Evolutionary conservation across 2,113 vertebrate species (phyloP).

Genomic region (Terrapene triunguis): DNA sequence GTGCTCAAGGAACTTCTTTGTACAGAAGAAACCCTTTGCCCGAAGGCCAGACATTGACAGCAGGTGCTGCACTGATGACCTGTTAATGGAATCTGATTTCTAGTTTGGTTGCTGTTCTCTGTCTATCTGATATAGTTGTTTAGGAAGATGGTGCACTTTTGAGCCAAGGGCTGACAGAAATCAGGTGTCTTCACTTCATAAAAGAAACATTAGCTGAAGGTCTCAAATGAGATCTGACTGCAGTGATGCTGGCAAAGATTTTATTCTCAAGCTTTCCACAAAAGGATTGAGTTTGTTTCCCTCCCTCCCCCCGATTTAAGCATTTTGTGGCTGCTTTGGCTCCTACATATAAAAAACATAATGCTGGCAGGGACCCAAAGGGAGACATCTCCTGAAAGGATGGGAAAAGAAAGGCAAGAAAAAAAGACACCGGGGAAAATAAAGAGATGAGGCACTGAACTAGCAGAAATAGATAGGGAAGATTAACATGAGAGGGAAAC

Average conservation of each 20-base stretch:
- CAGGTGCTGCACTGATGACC: constrained; percentile 62
- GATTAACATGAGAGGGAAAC: constrained; percentile 38
- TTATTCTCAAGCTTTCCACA: constrained; percentile 63
- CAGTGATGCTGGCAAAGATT: constrained; percentile 67
- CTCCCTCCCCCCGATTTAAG: constrained; percentile 51
- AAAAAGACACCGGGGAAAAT: not conserved
- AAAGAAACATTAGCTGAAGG: constrained; percentile 76
- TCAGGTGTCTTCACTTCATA: constrained; percentile 79
- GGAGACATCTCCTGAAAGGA: not conserved
- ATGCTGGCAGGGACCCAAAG: not conserved
- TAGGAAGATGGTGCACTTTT: constrained; percentile 69
- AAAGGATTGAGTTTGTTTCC: constrained; percentile 28
- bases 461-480: constrained; percentile 41
- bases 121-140: constrained; percentile 74
- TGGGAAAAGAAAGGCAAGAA: not conserved
- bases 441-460: not conserved
- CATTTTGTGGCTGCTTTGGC: constrained; percentile 10
- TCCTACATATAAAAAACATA: constrained; percentile 22
- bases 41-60: constrained; percentile 56
- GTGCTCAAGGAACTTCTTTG: constrained; percentile 42
- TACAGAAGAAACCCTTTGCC: constrained; percentile 61
- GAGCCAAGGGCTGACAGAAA: constrained; percentile 76
- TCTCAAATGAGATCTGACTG: constrained; percentile 61
- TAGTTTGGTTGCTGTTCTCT: constrained; percentile 66
- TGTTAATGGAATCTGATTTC: constrained; percentile 73